Evolutionary conservation across 53 echinoderm and acorn worm genomes (phyloP).

Genomic region (Astropecten irregularis): DNA sequence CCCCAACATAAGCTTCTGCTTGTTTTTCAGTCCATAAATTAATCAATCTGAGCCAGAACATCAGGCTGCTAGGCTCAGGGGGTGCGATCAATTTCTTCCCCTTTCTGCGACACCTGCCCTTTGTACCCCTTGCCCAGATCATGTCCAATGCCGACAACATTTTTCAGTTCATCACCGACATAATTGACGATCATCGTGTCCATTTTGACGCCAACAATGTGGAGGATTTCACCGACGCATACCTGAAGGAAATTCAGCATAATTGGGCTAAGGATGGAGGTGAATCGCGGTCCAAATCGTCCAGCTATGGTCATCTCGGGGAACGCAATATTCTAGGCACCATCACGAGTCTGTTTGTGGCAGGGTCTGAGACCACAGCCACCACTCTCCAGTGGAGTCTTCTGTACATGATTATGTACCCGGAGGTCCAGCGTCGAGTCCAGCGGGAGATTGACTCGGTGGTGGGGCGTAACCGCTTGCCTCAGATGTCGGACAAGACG

Average conservation of each 20-base stretch:
- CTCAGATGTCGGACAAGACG: neutral
- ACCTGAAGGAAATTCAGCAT: neutral
- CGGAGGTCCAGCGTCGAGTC: neutral
- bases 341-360: neutral
- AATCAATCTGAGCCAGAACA: neutral
- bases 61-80: neutral
- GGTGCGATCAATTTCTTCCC: neutral
- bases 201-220: neutral
- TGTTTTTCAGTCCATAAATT: too few species aligned
- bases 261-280: too few species aligned
- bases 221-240: conserved; percentile 9
- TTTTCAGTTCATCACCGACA: neutral
- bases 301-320: neutral
- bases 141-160: neutral
- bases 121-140: neutral
- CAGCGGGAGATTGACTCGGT: neutral
- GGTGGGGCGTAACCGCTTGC: neutral
- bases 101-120: neutral
- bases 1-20: too few species aligned
- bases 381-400: neutral
- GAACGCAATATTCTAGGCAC: neutral
- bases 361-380: too few species aligned
- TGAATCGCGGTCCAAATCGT: too few species aligned
- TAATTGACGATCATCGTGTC: neutral
- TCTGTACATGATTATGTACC: neutral